Conservation (phyloP, 1,140 invertebrate species). For the Panagrolaimus sp. region DNA sequence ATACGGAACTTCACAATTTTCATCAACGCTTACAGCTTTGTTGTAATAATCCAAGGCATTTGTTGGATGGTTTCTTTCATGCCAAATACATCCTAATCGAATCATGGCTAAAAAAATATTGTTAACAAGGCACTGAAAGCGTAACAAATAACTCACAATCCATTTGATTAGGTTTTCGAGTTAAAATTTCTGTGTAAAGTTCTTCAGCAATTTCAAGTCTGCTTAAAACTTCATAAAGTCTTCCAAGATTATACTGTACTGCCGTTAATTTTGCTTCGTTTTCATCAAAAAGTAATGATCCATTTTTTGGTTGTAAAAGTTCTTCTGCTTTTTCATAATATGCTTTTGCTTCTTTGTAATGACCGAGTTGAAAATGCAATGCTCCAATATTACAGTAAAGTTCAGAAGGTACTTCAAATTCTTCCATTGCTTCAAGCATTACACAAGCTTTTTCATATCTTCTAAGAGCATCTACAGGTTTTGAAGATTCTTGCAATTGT, state of each 20-base stretch:
- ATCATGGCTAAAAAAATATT: not conserved
- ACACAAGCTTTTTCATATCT: constrained; percentile 8
- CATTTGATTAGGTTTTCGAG: not conserved
- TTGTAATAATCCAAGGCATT: not conserved
- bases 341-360: not conserved
- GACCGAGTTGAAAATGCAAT: not conserved
- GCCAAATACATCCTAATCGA: constrained; percentile 4
- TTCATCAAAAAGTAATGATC: not conserved
- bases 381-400: not conserved
- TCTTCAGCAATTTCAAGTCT: not conserved
- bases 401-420: not conserved
- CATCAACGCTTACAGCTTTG: not conserved
- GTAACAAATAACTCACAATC: not conserved
- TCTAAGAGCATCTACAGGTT: not conserved
- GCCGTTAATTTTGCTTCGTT: not conserved
- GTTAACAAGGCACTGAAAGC: no score
- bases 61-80: not conserved
- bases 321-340: constrained; percentile 10
- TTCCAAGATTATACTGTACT: constrained; percentile 4
- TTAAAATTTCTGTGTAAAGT: not conserved
- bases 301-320: not conserved
- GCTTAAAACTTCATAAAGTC: not conserved
- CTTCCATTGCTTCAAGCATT: not conserved
- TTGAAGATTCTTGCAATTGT: not conserved
- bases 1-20: not conserved